A percentile compares a stretch with the other conserved stretches of the same genome.
phyloP scores from a whole-genome alignment of 2,888 invertebrate genomes.

The Platycnemis pennipes region DNA sequence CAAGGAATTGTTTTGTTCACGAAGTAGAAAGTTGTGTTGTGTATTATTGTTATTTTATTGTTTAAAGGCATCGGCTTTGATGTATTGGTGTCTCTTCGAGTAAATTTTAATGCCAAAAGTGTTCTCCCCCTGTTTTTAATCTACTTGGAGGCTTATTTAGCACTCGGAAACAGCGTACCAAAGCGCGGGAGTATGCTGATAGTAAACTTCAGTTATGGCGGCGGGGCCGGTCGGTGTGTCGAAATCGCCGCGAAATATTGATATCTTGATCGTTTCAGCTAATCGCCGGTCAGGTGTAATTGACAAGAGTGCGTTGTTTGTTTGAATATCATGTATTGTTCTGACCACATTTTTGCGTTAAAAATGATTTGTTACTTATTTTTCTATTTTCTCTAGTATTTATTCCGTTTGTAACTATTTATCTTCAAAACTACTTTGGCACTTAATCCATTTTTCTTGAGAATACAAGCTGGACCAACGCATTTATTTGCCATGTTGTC shows the following conservation, averaged over 20 bases:
- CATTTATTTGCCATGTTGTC: too few relatives aligned
- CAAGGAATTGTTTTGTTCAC: not conserved
- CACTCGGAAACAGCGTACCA: not conserved
- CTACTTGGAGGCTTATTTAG: not conserved
- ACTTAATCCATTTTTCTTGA: too few relatives aligned
- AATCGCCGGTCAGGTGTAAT: not conserved
- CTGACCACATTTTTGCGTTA: not conserved
- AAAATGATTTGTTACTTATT: not conserved
- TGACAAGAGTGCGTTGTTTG: not conserved
- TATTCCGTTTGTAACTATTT: too few relatives aligned
- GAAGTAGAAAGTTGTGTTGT: not conserved
- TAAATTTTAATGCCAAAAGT: not conserved
- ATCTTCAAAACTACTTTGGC: too few relatives aligned
- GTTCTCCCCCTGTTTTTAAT: not conserved
- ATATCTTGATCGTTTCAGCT: slow-evolving; percentile 40
- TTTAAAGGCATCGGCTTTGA: not conserved
- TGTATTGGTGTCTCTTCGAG: not conserved
- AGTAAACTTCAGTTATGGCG: slow-evolving; percentile 35
- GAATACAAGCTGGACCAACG: too few relatives aligned
- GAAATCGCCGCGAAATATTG: slow-evolving; percentile 44
- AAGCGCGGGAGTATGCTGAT: slow-evolving; percentile 26
- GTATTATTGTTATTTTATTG: not conserved
- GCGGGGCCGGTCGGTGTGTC: slow-evolving; percentile 32
- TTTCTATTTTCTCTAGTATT: not conserved
- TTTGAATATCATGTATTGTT: not conserved